Base-by-base conservation (phyloP, 1,140 invertebrate species). In the Philotrypesis tridentata region DNA sequence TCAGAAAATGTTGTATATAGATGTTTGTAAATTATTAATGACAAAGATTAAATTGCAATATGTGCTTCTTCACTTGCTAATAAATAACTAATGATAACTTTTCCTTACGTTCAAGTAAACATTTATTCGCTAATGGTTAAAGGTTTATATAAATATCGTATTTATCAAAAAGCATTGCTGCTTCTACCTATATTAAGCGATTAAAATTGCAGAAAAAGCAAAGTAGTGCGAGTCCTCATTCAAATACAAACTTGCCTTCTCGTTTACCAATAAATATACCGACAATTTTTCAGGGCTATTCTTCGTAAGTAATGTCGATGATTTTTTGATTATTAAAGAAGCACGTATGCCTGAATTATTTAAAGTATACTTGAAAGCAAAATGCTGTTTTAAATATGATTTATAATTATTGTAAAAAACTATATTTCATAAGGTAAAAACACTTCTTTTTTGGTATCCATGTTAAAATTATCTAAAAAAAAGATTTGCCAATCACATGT, bases 201-300 rank as follows among this genome's bases (percentile, higher is more conserved):
- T 70, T 70, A n/a, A 23, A 43, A 17, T 70, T 23, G 4, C 21
- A 55, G 21, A 68, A 70, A 31, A 55, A 79, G 17, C 9, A 29
- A 71, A 43, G 5, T n/a, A 23, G 14, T 78, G 37, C 25, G 33
- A 7, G 55, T 55, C 25, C 48, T 71, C 27, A 79, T 72, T 79
- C 27, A 68, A 55, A 72, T 72, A n/a, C 72, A 61, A 6, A 25
- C n/a, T 61, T 37, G 8, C 48, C 29, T 61, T 71, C 6, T 60
- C 2, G 31, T 40, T 31, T 29, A 27, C 23, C 31, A 37, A 61
- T 4, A 33, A 72, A 72, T 79, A 27, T 79, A 43, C 21, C 7
- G 21, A 17, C 21, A 37, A 55, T 55, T 2, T n/a, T 55, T 55
- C 4, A 55, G 17, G 48, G 17, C 7, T 55, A 17, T 17, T 55